Evolutionary conservation across 2,113 vertebrate genomes (phyloP), one percentile per base, ranked within the genome.

Genomic region (Neoarius graeffei): DNA sequence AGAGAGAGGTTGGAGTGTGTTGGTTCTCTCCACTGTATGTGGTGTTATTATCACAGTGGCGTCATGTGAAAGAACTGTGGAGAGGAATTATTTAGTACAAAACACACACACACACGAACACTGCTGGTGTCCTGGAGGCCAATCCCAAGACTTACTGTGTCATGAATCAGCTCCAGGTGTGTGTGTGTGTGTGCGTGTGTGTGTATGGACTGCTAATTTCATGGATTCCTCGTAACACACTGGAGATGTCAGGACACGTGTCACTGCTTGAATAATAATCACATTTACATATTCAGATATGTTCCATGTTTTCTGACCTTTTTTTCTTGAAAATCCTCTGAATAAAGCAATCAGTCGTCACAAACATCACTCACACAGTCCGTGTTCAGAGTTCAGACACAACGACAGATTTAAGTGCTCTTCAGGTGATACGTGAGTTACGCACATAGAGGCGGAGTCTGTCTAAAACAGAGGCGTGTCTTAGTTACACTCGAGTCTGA

Each of bases 31-130:
- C 67, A 15, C 60, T 60, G 59, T 62, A 86, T 86, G 85, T 80
- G 85, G 73, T 67, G 74, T 67, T 80, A 67, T 86, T 79, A 67
- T 86, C 74, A 86, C 85, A 80, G 76, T 56, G 30, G 74, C 50
- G 60, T 27, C 5, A 86, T 80, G 85, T 4, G 85, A 79, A 80
- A 80, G 74, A 59, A 80, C 60, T 4, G 11, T n/a, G 19, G 57
- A 52, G 42, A 77, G 20, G 42, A 59, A 77, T 85, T 9, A n/a
- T 52, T 77, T 77, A n/a, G 74, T 23, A 50, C 69, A 35, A 20
- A 5, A 15, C 54, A 81, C 56, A 60, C 80, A 81, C 79, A 81
- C 56, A 59, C n/a, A 81, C 79, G 59, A 71, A 76, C 50, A 71
- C 54, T 25, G n/a, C 52, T 17, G 27, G 52, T 17, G 76, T 79